These are phyloP conservation scores for Beroe ovata DNA, from an alignment of 37 sponge, comb jelly and placozoan species.

Conservation along the genomic window DNA sequence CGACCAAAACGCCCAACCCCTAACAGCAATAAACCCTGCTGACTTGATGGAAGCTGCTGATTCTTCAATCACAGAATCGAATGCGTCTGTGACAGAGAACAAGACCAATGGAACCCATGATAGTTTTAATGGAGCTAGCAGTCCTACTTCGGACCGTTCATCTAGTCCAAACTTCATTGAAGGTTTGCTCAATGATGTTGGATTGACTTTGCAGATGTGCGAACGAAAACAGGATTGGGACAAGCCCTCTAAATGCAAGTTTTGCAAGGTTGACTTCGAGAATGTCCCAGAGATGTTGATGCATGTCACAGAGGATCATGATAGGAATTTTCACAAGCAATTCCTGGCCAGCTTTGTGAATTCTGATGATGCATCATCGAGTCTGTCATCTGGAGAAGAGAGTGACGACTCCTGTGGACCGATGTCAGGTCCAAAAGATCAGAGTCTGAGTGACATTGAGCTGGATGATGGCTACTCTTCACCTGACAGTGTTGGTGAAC, in stretches of 20 bases:
- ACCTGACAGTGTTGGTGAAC: neutral
- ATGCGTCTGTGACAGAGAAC: neutral
- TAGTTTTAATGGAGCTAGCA: neutral
- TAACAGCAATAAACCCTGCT: neutral
- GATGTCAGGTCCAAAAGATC: neutral
- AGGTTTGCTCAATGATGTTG: constrained; percentile 18
- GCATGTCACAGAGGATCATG: constrained; percentile 4
- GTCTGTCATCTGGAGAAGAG: neutral
- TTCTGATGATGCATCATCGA: neutral
- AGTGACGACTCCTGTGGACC: neutral
- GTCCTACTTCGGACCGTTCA: neutral
- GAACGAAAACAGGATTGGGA: constrained; percentile 46
- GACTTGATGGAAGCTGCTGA: constrained; percentile 10
- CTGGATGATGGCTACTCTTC: constrained; percentile 2
- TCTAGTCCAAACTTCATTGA: constrained; percentile 12
- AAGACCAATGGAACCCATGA: neutral
- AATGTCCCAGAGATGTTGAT: constrained; percentile 48
- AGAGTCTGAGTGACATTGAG: constrained; percentile 45
- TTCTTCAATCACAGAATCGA: neutral
- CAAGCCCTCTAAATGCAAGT: constrained; percentile 10
- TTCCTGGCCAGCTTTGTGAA: neutral
- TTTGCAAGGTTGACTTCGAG: constrained; percentile 29
- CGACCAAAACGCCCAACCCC: constrained; percentile 39
- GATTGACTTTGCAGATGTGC: constrained; percentile 3
- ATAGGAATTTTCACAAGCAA: constrained; percentile 23